Percentiles rank a stretch among this genome's conserved stretches.
These are phyloP conservation scores for Procambarus clarkii DNA, from an alignment of 1,140 invertebrate genomes.

Conservation along the genomic window DNA sequence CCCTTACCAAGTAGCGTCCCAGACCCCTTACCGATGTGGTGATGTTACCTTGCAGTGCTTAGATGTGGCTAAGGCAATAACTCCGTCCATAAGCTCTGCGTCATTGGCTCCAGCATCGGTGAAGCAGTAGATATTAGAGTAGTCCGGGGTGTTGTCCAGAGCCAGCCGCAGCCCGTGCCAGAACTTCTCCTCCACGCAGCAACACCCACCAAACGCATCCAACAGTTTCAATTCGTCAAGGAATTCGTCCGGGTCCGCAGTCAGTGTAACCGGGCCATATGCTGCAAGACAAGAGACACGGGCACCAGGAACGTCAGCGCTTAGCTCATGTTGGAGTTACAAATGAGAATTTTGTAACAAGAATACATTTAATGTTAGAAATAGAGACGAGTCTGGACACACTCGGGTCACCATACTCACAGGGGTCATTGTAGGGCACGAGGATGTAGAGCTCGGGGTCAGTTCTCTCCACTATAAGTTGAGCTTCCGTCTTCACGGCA, in stretches of 20 bases:
- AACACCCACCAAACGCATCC: slow-evolving; percentile 3
- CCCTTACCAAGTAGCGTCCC: too few relatives aligned
- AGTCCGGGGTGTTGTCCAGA: slow-evolving; percentile 48
- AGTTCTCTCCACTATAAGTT: slow-evolving; percentile 37
- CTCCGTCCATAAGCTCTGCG: slow-evolving; percentile 48
- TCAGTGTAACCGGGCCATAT: slow-evolving; percentile 40
- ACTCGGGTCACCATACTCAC: slow-evolving; percentile 14
- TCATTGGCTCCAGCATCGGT: slow-evolving; percentile 54
- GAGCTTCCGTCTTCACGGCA: slow-evolving; percentile 40
- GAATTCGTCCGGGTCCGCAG: slow-evolving; percentile 29
- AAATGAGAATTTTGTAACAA: too few relatives aligned
- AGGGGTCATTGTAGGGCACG: slow-evolving; percentile 48
- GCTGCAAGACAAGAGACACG: background rate
- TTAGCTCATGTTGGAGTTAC: too few relatives aligned
- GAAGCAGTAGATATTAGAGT: slow-evolving; percentile 52
- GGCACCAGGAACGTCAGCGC: too few relatives aligned
- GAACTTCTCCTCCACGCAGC: slow-evolving; percentile 57
- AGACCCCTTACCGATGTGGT: too few relatives aligned
- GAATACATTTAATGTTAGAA: too few relatives aligned
- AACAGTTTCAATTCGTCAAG: slow-evolving; percentile 18
- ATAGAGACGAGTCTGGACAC: too few relatives aligned
- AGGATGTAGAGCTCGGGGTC: slow-evolving; percentile 39
- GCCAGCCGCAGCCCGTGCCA: slow-evolving; percentile 53
- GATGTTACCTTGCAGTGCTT: slow-evolving; percentile 39
- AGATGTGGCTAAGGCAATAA: slow-evolving; percentile 31